Evolutionary conservation across 2,888 invertebrate genomes (phyloP), one percentile per base, ranked within the genome.

Genomic region (Drosophila percnosoma): DNA sequence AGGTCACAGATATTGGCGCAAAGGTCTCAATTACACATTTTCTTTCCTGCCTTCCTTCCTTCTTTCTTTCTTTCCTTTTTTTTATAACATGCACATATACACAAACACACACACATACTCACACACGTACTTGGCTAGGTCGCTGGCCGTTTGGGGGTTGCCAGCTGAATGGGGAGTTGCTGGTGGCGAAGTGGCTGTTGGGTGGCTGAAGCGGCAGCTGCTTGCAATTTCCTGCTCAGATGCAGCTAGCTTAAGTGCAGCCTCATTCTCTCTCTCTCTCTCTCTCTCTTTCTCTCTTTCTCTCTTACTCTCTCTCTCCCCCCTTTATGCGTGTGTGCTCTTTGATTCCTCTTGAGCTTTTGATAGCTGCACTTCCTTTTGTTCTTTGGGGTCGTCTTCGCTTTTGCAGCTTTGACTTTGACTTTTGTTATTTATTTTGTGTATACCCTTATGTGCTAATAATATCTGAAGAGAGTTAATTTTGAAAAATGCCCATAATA

Each of bases 11-110:
- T 89, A 90, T 87, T 76, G 88, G 85, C 70, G 69, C 73, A 82
- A 74, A 82, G 84, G 90, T 87, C 89, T 89, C 90, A 87, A 90
- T 90, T 90, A 90, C 89, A 90, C 87, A 73, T 73, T 83, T 69
- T 60, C 55, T 66, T 36, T 76, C 36, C 64, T 65, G 61, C 53
- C n/a, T 55, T 33, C 49, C 29, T 29, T 57, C 40, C 40, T 55
- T 38, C 38, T 29, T 40, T 53, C 31, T 53, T 60, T 61, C n/a
- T 48, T 21, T 62, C 10, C 13, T 27, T 73, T 34, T 55, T 40
- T 57, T 60, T 29, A 62, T n/a, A 45, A 48, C 36, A 49, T 55
- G 48, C 55, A 51, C 49, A 63, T 34, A 45, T 29, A 42, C n/a
- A 13, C 59, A 33, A 33, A 54, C 31, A 61, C 24, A 54, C 21